A percentile compares a stretch with the other conserved stretches of the same genome.
Evolutionary conservation across 2,888 invertebrate genomes (phyloP).

Genomic region (Saturnia japonica): DNA sequence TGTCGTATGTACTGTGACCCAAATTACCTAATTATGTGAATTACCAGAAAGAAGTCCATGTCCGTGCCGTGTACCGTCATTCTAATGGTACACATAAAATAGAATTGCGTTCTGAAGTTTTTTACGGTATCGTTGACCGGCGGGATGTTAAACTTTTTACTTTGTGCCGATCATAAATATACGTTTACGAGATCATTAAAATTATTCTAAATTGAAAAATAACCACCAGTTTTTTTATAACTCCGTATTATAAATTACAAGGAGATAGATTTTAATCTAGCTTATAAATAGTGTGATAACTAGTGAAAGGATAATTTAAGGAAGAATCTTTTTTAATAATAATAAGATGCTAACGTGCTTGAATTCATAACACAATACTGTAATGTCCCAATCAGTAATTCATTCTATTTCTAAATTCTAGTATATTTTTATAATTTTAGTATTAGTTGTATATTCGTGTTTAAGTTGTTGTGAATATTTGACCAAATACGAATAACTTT

Average conservation of each 20-base stretch:
- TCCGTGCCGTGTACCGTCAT: constrained; percentile 2
- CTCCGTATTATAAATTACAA: background rate
- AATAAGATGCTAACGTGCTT: background rate
- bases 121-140: constrained; percentile 48
- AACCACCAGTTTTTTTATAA: background rate
- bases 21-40: constrained; percentile 5
- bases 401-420: background rate
- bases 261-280: background rate
- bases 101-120: constrained; percentile 37
- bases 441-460: background rate
- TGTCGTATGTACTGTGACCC: constrained; percentile 6
- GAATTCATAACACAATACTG: background rate
- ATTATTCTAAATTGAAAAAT: background rate
- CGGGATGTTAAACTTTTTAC: constrained; percentile 33
- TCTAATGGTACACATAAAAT: constrained; percentile 38
- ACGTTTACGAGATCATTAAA: constrained; percentile 23
- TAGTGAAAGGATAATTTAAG: background rate
- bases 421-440: background rate
- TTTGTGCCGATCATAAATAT: constrained; percentile 29
- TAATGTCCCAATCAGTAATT: background rate
- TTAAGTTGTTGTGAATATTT: background rate
- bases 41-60: background rate
- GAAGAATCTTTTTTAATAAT: background rate
- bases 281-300: background rate
- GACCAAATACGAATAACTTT: background rate